A percentile compares a stretch with the other conserved stretches of the same genome.
phyloP scores from a whole-genome alignment of 2,888 invertebrate genomes.

The Archips xylosteana region DNA sequence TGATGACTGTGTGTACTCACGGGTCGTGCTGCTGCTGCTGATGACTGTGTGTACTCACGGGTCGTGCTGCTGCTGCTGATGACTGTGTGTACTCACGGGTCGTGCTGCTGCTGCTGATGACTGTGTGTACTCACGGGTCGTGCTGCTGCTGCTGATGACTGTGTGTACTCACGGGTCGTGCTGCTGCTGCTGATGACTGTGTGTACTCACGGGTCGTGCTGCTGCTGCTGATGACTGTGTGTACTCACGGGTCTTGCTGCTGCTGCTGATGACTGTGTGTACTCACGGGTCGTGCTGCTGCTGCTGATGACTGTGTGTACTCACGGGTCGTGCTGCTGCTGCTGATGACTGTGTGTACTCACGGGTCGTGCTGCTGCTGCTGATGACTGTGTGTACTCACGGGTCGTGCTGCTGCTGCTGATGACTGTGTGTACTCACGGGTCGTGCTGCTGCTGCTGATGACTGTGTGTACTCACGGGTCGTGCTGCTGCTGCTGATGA shows the following conservation, averaged over 20 bases:
- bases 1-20: conserved; percentile 79
- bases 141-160: too few species aligned
- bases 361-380: too few species aligned
- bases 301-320: conserved; percentile 62
- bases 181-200: too few species aligned
- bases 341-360: too few species aligned
- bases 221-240: conserved; percentile 43
- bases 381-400: conserved; percentile 79
- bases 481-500: conserved; percentile 65
- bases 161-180: conserved; percentile 84
- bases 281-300: too few species aligned
- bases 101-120: conserved; percentile 65
- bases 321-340: conserved; percentile 81
- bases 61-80: too few species aligned
- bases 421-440: too few species aligned
- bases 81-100: conserved; percentile 83
- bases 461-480: conserved; percentile 83
- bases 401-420: conserved; percentile 69
- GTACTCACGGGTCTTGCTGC: conserved; percentile 85
- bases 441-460: too few species aligned
- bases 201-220: too few species aligned
- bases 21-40: conserved; percentile 69
- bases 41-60: too few species aligned
- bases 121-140: too few species aligned
- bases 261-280: too few species aligned